Conservation (phyloP, 2,113 vertebrate genomes). For the Tachycineta bicolor region DNA sequence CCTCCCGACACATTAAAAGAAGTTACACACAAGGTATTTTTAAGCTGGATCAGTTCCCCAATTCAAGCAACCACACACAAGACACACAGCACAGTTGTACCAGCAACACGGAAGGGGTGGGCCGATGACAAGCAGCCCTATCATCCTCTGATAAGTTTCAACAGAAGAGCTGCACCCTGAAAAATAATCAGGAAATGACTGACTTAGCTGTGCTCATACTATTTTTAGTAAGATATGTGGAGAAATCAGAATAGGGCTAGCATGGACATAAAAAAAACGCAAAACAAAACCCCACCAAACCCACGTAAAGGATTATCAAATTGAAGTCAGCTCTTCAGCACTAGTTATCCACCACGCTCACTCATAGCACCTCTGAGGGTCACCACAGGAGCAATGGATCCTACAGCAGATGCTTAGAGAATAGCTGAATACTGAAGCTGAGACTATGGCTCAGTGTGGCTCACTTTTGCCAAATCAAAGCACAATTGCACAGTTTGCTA, state of each 20-base stretch:
- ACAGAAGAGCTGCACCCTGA: not conserved
- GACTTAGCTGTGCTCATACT: not conserved
- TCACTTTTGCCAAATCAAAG: not conserved
- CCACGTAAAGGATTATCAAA: not conserved
- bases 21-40: not conserved
- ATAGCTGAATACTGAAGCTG: not conserved
- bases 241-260: not conserved
- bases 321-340: not conserved
- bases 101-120: not conserved
- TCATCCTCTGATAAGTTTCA: not conserved
- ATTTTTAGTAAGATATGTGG: not conserved
- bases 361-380: not conserved
- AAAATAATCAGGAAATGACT: constrained; percentile 1
- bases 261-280: not conserved
- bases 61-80: not conserved
- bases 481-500: not conserved
- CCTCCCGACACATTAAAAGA: not conserved
- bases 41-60: constrained; percentile 9
- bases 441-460: not conserved
- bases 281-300: not conserved
- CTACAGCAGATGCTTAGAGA: not conserved
- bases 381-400: not conserved
- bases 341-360: not conserved
- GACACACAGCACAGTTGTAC: not conserved
- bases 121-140: not conserved